Base-by-base conservation (phyloP, 2,797 vertebrate genomes). In the Diplodus sargus region DNA sequence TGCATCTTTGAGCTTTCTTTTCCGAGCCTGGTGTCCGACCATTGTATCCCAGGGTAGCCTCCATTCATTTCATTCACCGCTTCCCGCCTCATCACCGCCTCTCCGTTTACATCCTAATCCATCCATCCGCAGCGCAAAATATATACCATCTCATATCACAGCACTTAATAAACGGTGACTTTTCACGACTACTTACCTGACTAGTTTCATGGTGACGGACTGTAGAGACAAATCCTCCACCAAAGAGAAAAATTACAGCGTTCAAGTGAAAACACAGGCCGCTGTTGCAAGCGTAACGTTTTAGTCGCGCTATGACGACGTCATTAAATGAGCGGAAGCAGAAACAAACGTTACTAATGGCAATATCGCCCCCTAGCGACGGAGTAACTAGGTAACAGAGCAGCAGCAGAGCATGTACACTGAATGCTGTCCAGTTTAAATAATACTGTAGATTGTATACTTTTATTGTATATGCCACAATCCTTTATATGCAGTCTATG, bases 171-270 rank as follows among this genome's bases (percentile, higher is more conserved):
- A 17, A 54, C 0, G 0, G 1, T 0, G 0, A 20, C 1, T 42
- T 67, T 39, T 39, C 0, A 2, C 23, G 0, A 3, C 1, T 10
- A 42, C 87, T 79, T 51, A 95, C 95, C 95, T 85, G 63, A 96
- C 95, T 65, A 96, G 94, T 95, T 96, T 96, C 95, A 96, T 96
- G 90, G 90, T 70, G 90, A 87, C 47, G 85, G 84, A 91, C 23
- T 86, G 62, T 13, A 57, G 64, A 42, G 16, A 84, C 16, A 88
- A 93, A 93, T 91, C 92, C 93, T 94, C 82, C 90, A 93, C 93
- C 79, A 23, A 85, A 86, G 71, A 86, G 0, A 87, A 94, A 95
- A 94, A 94, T 95, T 94, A 66, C 91, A 87, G 90, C 93, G 69
- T 51, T 89, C 64, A 48, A 48, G 63, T 78, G 76, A 67, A 60